phyloP scores from a whole-genome alignment of 1,140 invertebrate species.

The Drosophila micromelanica region DNA sequence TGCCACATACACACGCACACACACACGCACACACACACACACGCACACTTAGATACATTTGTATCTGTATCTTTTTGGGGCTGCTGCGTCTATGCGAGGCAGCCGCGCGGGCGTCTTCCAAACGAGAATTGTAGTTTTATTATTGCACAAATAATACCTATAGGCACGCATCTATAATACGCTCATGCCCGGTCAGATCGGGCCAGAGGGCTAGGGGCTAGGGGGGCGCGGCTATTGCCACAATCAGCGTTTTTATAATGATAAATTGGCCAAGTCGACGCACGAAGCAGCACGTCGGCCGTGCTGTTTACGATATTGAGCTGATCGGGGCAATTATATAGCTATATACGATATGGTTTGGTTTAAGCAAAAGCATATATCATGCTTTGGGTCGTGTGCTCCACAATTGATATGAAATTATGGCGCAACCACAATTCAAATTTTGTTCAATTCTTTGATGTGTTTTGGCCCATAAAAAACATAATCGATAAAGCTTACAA shows the following conservation, averaged over 20 bases:
- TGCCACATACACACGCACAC: slow-evolving; percentile 61
- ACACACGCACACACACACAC: slow-evolving; percentile 20
- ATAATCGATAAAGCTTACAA: slow-evolving; percentile 10
- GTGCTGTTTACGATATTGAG: slow-evolving; percentile 41
- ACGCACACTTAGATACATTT: slow-evolving; percentile 7
- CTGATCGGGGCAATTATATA: slow-evolving; percentile 6
- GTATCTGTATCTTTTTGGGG: slow-evolving; percentile 32
- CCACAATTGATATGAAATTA: slow-evolving; percentile 22
- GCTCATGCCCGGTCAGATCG: background rate
- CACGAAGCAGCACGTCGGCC: slow-evolving; percentile 6
- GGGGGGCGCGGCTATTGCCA: slow-evolving; percentile 14
- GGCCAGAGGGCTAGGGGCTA: background rate
- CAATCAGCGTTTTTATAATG: slow-evolving; percentile 27
- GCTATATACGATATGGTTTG: slow-evolving; percentile 29
- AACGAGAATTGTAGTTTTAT: slow-evolving; percentile 46
- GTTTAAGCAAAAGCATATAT: slow-evolving; percentile 2
- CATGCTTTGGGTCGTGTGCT: slow-evolving; percentile 19
- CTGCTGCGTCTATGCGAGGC: slow-evolving; percentile 46
- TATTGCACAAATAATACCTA: slow-evolving; percentile 45
- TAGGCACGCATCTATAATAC: slow-evolving; percentile 16
- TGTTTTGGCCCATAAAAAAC: slow-evolving; percentile 9
- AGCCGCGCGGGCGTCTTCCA: slow-evolving; percentile 70
- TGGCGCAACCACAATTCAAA: slow-evolving; percentile 12
- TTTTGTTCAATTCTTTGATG: slow-evolving; percentile 4
- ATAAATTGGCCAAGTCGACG: slow-evolving; percentile 38